Percentiles rank a stretch among this genome's conserved stretches.
Evolutionary conservation across 2,797 vertebrate species (phyloP).

Genomic region (Helarctos malayanus): DNA sequence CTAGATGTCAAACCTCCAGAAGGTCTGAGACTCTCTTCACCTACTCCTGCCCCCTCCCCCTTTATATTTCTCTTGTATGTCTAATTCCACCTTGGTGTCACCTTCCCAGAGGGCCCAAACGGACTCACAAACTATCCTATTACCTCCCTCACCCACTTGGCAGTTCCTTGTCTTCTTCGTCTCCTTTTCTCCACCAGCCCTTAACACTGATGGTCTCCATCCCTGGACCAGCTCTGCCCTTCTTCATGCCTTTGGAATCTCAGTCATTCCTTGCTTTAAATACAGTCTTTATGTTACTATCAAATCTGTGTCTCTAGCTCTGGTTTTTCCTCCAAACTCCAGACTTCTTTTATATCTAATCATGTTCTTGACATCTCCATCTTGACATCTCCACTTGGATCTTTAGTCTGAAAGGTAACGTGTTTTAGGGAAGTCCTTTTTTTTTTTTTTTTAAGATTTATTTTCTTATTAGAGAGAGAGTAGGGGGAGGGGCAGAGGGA

Average conservation of each 20-base stretch:
- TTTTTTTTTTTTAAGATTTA: background rate
- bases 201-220: background rate
- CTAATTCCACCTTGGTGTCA: background rate
- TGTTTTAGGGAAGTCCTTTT: background rate
- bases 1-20: background rate
- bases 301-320: background rate
- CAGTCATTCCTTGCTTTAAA: background rate
- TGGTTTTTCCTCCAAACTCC: background rate
- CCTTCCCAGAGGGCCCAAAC: background rate
- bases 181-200: background rate
- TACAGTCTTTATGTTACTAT: background rate
- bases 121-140: background rate
- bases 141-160: background rate
- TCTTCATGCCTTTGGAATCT: background rate
- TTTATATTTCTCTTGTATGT: background rate
- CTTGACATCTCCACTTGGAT: background rate
- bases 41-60: background rate
- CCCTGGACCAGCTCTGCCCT: background rate
- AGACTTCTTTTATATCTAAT: background rate
- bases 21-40: background rate
- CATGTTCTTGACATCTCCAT: background rate
- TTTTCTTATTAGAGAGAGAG: background rate
- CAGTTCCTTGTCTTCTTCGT: background rate
- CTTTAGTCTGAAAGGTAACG: background rate
- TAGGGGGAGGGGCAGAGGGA: background rate